These are phyloP conservation scores for Netelia virgata DNA, from an alignment of 2,888 invertebrate genomes.

Conservation along the genomic window DNA sequence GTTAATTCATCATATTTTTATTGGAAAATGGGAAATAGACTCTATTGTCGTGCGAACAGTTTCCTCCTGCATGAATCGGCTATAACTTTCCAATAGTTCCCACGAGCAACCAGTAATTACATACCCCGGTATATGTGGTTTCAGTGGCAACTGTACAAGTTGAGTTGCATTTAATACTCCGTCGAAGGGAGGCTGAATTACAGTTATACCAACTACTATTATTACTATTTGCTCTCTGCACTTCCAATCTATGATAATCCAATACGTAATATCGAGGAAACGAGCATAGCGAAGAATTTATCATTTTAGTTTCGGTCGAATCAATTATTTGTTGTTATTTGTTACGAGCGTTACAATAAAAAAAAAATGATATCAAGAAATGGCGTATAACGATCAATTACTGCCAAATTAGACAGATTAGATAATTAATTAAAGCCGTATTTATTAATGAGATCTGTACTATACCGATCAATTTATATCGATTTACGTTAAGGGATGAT, in stretches of 20 bases:
- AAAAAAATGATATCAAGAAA: neutral
- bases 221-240: slow-evolving; percentile 58
- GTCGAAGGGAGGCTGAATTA: slow-evolving; percentile 59
- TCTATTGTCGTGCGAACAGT: slow-evolving; percentile 11
- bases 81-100: slow-evolving; percentile 51
- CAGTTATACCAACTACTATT: slow-evolving; percentile 59
- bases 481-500: too few relatives aligned
- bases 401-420: neutral
- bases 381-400: neutral
- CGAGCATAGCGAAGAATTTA: slow-evolving; percentile 38
- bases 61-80: slow-evolving; percentile 27
- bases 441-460: neutral
- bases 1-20: neutral
- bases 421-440: neutral
- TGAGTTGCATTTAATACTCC: slow-evolving; percentile 64
- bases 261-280: slow-evolving; percentile 26
- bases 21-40: neutral
- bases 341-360: neutral
- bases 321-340: neutral
- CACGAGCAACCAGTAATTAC: slow-evolving; percentile 52
- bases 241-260: slow-evolving; percentile 44
- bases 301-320: neutral
- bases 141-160: slow-evolving; percentile 47
- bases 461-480: too few relatives aligned
- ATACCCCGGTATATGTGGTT: slow-evolving; percentile 19